phyloP scores from a whole-genome alignment of 2,113 vertebrate genomes.

The Trachemys scripta region DNA sequence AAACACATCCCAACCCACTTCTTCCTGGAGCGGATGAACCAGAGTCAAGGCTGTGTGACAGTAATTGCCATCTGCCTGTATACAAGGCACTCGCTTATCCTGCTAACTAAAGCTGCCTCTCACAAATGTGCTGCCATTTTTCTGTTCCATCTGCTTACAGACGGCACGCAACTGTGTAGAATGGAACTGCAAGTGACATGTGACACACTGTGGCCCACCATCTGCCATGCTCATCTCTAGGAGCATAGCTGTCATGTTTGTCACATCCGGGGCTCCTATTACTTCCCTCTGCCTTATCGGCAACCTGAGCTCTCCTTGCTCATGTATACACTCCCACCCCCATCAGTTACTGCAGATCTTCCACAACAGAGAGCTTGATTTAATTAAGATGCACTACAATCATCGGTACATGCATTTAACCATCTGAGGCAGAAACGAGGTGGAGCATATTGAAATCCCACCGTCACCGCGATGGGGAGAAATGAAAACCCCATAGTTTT shows the following conservation, averaged over 20 bases:
- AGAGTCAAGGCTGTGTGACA: not conserved
- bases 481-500: not conserved
- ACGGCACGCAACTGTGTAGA: not conserved
- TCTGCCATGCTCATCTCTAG: not conserved
- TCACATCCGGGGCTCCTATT: not conserved
- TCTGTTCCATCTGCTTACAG: not conserved
- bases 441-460: not conserved
- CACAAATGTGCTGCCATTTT: not conserved
- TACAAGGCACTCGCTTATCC: not conserved
- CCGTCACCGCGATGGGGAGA: not conserved
- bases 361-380: not conserved
- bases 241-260: not conserved
- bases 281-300: not conserved
- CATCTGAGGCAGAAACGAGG: not conserved
- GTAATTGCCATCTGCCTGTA: not conserved
- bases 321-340: not conserved
- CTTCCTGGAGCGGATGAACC: not conserved
- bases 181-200: not conserved
- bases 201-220: not conserved
- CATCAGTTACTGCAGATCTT: not conserved
- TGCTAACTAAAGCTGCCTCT: not conserved
- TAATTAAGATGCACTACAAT: not conserved
- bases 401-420: not conserved
- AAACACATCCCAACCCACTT: not conserved
- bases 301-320: not conserved